Evolutionary conservation across 2,113 vertebrate genomes (phyloP).

Genomic region (Cyanoliseus patagonus): DNA sequence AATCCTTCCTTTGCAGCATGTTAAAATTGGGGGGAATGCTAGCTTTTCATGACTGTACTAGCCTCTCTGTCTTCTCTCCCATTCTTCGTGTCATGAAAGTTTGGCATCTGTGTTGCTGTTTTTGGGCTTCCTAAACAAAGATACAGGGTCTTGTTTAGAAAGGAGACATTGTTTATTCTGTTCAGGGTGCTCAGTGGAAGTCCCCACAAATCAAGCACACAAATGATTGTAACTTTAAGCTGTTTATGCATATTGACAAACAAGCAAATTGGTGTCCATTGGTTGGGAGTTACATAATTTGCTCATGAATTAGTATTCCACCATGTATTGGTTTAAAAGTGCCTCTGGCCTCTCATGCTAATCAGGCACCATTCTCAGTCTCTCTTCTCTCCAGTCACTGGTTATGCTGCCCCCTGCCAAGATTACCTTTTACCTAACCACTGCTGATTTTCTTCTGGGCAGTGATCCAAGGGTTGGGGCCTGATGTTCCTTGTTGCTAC

Average conservation of each 20-base stretch:
- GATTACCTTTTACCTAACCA: background rate
- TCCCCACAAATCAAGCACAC: background rate
- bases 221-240: background rate
- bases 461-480: background rate
- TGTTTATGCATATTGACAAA: background rate
- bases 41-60: background rate
- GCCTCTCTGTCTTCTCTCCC: background rate
- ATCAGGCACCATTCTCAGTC: background rate
- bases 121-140: background rate
- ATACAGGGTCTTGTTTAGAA: background rate
- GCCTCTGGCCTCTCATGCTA: background rate
- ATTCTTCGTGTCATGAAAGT: background rate
- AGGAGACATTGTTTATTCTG: background rate
- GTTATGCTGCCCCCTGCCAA: background rate
- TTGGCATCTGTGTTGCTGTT: background rate
- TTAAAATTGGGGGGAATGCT: background rate
- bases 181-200: background rate
- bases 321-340: background rate
- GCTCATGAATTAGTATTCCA: background rate
- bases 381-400: background rate
- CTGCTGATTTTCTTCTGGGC: background rate
- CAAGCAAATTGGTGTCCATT: background rate
- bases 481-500: background rate
- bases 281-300: background rate
- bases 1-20: background rate